phyloP scores from a whole-genome alignment of 2,113 vertebrate genomes.

The Electrona antarctica region DNA sequence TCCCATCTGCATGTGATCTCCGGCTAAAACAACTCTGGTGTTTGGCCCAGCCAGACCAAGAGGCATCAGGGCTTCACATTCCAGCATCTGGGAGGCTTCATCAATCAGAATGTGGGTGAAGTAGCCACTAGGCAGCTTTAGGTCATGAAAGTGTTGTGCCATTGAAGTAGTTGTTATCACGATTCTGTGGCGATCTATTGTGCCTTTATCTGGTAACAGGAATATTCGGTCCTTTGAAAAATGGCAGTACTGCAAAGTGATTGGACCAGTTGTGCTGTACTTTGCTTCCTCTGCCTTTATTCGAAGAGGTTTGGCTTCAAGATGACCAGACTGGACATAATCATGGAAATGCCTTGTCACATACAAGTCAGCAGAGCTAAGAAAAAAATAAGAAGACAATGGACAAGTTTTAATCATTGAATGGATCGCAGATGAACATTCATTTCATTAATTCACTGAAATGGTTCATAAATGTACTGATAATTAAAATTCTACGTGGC shows the following conservation, averaged over 20 bases:
- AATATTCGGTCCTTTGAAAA: conserved; percentile 62
- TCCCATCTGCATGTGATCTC: conserved; percentile 85
- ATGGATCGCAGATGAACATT: too few relatives aligned
- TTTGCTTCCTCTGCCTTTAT: conserved; percentile 73
- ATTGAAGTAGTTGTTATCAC: conserved; percentile 84
- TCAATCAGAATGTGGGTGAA: conserved; percentile 93
- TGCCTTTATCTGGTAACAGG: conserved; percentile 71
- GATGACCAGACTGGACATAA: conserved; percentile 59
- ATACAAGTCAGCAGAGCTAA: conserved; percentile 92
- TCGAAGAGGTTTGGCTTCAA: conserved; percentile 76
- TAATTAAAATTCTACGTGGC: not conserved
- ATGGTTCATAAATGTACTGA: not conserved
- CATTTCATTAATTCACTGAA: not conserved
- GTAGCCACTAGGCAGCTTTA: conserved; percentile 79
- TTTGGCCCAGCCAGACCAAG: conserved; percentile 75
- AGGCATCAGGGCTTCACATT: conserved; percentile 77
- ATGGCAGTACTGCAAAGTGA: conserved; percentile 83
- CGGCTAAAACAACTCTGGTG: conserved; percentile 70
- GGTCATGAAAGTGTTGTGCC: conserved; percentile 71
- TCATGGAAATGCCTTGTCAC: conserved; percentile 84
- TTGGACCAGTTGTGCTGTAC: conserved; percentile 64
- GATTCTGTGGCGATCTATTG: conserved; percentile 74
- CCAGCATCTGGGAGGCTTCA: conserved; percentile 93
- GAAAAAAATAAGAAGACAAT: not conserved
- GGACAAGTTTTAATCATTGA: too few relatives aligned